phyloP scores from a whole-genome alignment of 2,888 invertebrate genomes.

The Neocrepidodera transversa region DNA sequence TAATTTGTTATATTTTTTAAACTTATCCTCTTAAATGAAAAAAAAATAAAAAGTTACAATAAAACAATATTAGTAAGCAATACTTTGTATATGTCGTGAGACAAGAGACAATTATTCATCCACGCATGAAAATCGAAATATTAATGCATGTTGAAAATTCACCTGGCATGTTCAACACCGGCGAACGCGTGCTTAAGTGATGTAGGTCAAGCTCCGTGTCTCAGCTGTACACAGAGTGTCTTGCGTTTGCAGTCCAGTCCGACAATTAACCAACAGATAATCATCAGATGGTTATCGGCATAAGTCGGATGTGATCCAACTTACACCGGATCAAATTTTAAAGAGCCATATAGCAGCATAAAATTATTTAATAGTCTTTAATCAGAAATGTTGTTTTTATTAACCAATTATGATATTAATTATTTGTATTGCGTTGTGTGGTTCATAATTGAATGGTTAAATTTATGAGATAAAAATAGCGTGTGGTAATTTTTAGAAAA shows the following conservation, averaged over 20 bases:
- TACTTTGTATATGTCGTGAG: not conserved
- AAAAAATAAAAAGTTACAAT: too few species aligned
- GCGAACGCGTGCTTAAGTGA: slow-evolving; percentile 35
- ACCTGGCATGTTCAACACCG: slow-evolving; percentile 5
- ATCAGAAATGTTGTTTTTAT: slow-evolving; percentile 21
- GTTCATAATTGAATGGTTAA: not conserved
- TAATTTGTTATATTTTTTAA: too few species aligned
- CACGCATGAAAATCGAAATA: slow-evolving; percentile 1
- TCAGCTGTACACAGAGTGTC: slow-evolving; percentile 35
- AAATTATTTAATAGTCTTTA: slow-evolving; percentile 17
- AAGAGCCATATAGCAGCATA: slow-evolving; percentile 11
- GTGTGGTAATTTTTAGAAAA: too few species aligned
- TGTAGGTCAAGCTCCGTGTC: slow-evolving; percentile 37
- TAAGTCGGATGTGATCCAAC: slow-evolving; percentile 18
- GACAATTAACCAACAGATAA: slow-evolving; percentile 35
- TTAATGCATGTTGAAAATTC: slow-evolving; percentile 19
- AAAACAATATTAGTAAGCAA: too few species aligned
- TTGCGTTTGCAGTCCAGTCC: slow-evolving; percentile 21
- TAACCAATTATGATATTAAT: slow-evolving; percentile 13
- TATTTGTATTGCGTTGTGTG: not conserved
- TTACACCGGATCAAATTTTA: slow-evolving; percentile 20
- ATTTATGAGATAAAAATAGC: too few species aligned
- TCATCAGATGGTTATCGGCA: slow-evolving; percentile 36
- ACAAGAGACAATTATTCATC: not conserved
- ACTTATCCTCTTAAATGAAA: too few species aligned